phyloP scores from a whole-genome alignment of 2,797 vertebrate genomes.

The Falco biarmicus region DNA sequence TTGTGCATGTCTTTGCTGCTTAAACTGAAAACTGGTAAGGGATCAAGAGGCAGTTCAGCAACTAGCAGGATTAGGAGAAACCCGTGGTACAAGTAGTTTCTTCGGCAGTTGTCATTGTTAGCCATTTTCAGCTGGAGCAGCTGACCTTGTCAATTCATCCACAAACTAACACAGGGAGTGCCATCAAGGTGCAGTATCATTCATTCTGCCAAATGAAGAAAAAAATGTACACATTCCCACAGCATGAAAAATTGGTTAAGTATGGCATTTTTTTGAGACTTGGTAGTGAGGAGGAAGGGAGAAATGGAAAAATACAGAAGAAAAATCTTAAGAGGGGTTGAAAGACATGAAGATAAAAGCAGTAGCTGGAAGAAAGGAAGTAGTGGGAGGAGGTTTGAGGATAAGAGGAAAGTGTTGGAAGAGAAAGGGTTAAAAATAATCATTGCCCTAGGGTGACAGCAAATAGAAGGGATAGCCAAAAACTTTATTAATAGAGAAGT shows the following conservation, averaged over 20 bases:
- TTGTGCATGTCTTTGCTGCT: neutral
- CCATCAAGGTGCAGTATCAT: fast-evolving
- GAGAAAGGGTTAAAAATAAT: neutral
- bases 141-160: neutral
- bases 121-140: neutral
- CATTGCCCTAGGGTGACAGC: neutral
- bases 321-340: neutral
- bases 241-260: neutral
- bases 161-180: neutral
- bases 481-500: neutral
- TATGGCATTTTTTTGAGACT: neutral
- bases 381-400: neutral
- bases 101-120: neutral
- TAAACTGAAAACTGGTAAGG: neutral
- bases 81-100: neutral
- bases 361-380: neutral
- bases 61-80: neutral
- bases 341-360: neutral
- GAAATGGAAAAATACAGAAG: neutral
- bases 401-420: neutral
- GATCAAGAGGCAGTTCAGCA: neutral
- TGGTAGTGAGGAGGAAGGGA: neutral
- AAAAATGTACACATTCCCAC: neutral
- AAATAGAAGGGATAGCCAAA: neutral
- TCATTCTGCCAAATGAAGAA: neutral